Percentiles rank a stretch among this genome's conserved stretches.
Evolutionary conservation across 2,113 vertebrate genomes (phyloP).

Genomic region (Thalassoma bifasciatum): DNA sequence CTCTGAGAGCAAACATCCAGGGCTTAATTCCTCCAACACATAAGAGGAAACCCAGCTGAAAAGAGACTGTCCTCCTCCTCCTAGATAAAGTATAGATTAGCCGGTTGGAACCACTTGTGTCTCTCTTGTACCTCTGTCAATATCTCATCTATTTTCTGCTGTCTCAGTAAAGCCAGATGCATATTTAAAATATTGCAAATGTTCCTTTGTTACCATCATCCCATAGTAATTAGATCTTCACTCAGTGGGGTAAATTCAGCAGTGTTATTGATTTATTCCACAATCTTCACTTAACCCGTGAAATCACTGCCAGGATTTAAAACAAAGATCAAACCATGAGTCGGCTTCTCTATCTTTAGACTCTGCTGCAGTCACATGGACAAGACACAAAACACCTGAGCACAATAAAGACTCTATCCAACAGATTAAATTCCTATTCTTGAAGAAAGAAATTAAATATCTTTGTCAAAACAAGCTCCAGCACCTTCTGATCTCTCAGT

Average conservation of each 20-base stretch:
- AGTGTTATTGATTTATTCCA: constrained; percentile 39
- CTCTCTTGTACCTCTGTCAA: constrained; percentile 53
- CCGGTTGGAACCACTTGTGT: constrained; percentile 33
- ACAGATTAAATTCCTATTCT: no score
- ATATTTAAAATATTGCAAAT: constrained; percentile 57
- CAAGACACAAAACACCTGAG: no score
- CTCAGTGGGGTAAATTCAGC: constrained; percentile 39
- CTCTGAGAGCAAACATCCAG: not conserved
- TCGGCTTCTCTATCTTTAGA: no score
- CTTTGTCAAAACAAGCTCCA: no score
- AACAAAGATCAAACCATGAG: not conserved
- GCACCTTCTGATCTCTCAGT: no score
- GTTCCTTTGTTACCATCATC: constrained; percentile 38
- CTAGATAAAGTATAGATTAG: constrained; percentile 22
- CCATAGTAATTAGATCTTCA: constrained; percentile 44
- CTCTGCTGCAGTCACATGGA: not conserved
- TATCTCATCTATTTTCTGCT: constrained; percentile 68
- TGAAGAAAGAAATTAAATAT: no score
- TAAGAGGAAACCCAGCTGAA: constrained; percentile 12
- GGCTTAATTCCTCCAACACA: not conserved
- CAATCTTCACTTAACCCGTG: not conserved
- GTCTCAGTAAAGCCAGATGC: constrained; percentile 54
- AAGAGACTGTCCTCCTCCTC: constrained; percentile 5
- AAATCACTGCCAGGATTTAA: not conserved
- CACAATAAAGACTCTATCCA: not conserved